Conservation (phyloP, 2,888 invertebrate species). For the Spilarctia lutea region DNA sequence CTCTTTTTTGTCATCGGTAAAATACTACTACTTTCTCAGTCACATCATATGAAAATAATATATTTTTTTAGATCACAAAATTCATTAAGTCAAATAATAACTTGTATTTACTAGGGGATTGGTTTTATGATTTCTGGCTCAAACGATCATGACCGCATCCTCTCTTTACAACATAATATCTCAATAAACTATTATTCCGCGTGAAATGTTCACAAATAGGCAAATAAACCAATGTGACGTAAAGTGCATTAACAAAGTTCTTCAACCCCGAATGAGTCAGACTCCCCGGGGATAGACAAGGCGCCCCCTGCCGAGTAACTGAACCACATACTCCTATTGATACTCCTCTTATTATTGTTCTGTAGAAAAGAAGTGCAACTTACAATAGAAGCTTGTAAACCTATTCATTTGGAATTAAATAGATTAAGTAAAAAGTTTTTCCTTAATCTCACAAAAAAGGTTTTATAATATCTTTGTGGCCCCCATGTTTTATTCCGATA, state of each 20-base stretch:
- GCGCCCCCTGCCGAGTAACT: conserved; percentile 51
- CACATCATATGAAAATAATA: background rate
- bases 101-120: background rate
- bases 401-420: conserved; percentile 31
- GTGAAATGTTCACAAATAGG: conserved; percentile 36
- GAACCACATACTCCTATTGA: conserved; percentile 44
- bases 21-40: background rate
- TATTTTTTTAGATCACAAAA: background rate
- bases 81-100: background rate
- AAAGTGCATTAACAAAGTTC: conserved; percentile 75
- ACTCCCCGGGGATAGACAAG: conserved; percentile 52
- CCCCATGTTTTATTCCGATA: background rate
- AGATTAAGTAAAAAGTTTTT: conserved; percentile 29
- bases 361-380: conserved; percentile 30
- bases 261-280: conserved; percentile 64
- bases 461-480: background rate
- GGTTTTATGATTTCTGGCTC: background rate
- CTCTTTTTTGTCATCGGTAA: background rate
- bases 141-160: conserved; percentile 16
- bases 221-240: conserved; percentile 49
- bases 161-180: conserved; percentile 21
- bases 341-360: conserved; percentile 45
- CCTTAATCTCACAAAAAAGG: background rate
- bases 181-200: conserved; percentile 36
- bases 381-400: conserved; percentile 28